Conservation (phyloP, 2,113 vertebrate genomes). For the Amphiprion ocellaris region DNA sequence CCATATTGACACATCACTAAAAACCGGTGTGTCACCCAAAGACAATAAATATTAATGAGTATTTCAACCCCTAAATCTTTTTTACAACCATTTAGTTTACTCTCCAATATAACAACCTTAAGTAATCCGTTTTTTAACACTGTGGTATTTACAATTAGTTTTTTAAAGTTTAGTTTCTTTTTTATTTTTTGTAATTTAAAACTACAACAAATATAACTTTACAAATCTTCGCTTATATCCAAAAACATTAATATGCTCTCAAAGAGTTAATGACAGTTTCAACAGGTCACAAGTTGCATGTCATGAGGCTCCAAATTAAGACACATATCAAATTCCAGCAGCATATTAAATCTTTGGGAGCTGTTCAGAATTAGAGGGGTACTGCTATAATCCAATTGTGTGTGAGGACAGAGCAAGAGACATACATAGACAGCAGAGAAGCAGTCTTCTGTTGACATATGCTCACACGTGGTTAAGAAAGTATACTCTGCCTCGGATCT, state of each 20-base stretch:
- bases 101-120: not conserved
- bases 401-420: constrained; percentile 63
- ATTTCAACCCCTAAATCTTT: constrained; percentile 3
- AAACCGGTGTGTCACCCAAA: not conserved
- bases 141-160: not conserved
- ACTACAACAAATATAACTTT: not conserved
- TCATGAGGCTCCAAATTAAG: constrained; percentile 85
- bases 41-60: not conserved
- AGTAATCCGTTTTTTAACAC: not conserved
- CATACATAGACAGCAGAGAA: constrained; percentile 47
- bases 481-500: constrained; percentile 17
- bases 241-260: constrained; percentile 52
- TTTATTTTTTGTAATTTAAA: not conserved
- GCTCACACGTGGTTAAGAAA: constrained; percentile 43
- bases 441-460: constrained; percentile 54
- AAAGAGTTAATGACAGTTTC: constrained; percentile 70
- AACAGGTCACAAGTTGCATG: constrained; percentile 80
- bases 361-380: constrained; percentile 69
- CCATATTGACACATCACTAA: no score
- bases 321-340: constrained; percentile 82
- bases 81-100: not conserved
- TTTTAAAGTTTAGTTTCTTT: not conserved
- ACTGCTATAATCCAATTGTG: constrained; percentile 82
- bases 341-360: constrained; percentile 84
- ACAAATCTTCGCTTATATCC: not conserved